Evolutionary conservation across 2,888 invertebrate species (phyloP).

Genomic region (Melangyna quadrimaculata): DNA sequence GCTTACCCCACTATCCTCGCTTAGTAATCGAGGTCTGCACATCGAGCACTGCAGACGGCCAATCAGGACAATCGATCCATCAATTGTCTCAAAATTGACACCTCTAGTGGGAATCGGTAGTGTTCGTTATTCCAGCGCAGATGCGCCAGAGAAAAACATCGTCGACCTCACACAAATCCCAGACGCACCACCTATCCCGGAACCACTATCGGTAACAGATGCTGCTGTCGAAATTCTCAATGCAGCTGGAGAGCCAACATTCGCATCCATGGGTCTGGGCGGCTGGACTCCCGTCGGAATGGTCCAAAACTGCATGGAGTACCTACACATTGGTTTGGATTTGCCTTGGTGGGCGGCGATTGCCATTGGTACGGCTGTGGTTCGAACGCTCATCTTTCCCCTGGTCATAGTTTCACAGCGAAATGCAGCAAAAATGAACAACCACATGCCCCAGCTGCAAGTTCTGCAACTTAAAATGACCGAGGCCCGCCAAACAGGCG

Average conservation of each 20-base stretch:
- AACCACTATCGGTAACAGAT: slow-evolving; percentile 42
- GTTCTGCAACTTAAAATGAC: slow-evolving; percentile 91
- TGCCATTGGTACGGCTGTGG: slow-evolving; percentile 88
- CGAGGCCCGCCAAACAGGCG: slow-evolving; percentile 92
- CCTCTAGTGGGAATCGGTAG: slow-evolving; percentile 53
- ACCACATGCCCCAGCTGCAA: slow-evolving; percentile 93
- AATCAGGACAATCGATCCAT: slow-evolving; percentile 20
- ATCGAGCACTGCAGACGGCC: slow-evolving; percentile 60
- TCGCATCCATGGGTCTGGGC: slow-evolving; percentile 91
- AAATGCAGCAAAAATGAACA: slow-evolving; percentile 90
- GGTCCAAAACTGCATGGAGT: slow-evolving; percentile 91
- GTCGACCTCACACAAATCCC: slow-evolving; percentile 76
- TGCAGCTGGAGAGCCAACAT: slow-evolving; percentile 86
- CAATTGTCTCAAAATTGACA: slow-evolving; percentile 27
- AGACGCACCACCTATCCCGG: slow-evolving; percentile 76
- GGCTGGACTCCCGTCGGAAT: slow-evolving; percentile 92
- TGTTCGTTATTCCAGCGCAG: slow-evolving; percentile 76
- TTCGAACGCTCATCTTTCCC: slow-evolving; percentile 91
- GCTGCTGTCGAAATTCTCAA: slow-evolving; percentile 67
- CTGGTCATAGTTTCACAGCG: slow-evolving; percentile 91
- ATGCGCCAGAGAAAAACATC: slow-evolving; percentile 69
- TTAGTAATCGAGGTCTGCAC: slow-evolving; percentile 74
- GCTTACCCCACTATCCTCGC: slow-evolving; percentile 32
- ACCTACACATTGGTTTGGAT: slow-evolving; percentile 89
- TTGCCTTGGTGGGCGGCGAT: slow-evolving; percentile 98